Conservation (phyloP, 2,888 invertebrate species). For the Lasius fuliginosus region DNA sequence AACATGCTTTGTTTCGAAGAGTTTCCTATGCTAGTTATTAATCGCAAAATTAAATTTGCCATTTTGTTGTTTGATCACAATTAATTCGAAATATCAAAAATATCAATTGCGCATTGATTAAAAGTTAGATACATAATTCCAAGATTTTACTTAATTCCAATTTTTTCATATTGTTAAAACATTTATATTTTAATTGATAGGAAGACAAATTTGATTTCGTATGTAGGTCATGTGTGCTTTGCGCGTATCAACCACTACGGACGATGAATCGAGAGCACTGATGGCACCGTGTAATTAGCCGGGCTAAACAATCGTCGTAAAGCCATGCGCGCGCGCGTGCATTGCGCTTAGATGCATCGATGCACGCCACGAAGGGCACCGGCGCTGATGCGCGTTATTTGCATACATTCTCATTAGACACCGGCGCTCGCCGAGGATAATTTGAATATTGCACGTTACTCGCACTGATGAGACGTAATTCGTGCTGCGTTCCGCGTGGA, state of each 20-base stretch:
- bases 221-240: conserved; percentile 48
- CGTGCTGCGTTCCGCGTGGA: conserved; percentile 71
- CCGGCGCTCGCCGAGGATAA: conserved; percentile 76
- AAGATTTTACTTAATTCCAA: not conserved
- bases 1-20: not conserved
- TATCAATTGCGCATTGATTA: not conserved
- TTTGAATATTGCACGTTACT: conserved; percentile 84
- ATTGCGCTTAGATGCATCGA: conserved; percentile 42
- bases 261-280: conserved; percentile 48
- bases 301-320: conserved; percentile 69
- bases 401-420: conserved; percentile 83
- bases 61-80: not conserved
- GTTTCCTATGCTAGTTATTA: not conserved
- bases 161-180: conserved; percentile 2
- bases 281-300: conserved; percentile 66
- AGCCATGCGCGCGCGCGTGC: not conserved
- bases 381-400: conserved; percentile 77
- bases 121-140: not conserved
- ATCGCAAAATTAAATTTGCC: not conserved
- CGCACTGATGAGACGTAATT: conserved; percentile 83
- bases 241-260: conserved; percentile 42
- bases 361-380: conserved; percentile 48
- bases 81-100: not conserved
- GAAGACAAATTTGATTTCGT: conserved; percentile 35
- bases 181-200: conserved; percentile 30